Evolutionary conservation across 2,888 invertebrate species (phyloP).

Genomic region (Plagodis dolabraria): DNA sequence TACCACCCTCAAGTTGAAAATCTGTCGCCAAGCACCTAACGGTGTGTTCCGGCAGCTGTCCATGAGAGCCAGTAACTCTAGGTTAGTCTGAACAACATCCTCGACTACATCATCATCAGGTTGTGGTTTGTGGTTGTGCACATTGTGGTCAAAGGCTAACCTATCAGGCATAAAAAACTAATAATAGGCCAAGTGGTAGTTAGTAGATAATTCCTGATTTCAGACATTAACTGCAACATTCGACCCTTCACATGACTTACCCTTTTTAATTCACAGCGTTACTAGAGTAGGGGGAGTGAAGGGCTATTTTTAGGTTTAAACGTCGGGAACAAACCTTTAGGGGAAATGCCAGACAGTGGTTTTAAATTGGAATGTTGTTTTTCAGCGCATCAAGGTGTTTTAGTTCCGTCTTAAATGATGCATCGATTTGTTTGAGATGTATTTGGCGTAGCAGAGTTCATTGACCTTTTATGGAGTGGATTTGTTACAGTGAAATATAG

Average conservation of each 20-base stretch:
- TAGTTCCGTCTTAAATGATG: not conserved
- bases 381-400: slow-evolving; percentile 16
- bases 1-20: too few relatives aligned
- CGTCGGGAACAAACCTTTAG: slow-evolving; percentile 24
- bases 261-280: slow-evolving; percentile 62
- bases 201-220: slow-evolving; percentile 13
- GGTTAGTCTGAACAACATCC: too few relatives aligned
- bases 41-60: too few relatives aligned
- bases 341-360: slow-evolving; percentile 19
- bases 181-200: too few relatives aligned
- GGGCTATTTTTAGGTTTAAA: slow-evolving; percentile 50
- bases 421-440: not conserved
- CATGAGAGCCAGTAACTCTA: too few relatives aligned
- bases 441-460: not conserved
- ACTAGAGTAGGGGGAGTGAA: slow-evolving; percentile 22
- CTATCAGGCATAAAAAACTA: too few relatives aligned
- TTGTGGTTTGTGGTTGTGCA: too few relatives aligned
- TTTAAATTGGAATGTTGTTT: slow-evolving; percentile 22
- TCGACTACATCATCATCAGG: too few relatives aligned
- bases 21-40: too few relatives aligned
- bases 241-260: slow-evolving; percentile 48
- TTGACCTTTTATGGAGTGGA: too few relatives aligned
- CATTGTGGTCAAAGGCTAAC: too few relatives aligned
- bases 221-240: slow-evolving; percentile 41
- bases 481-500: too few relatives aligned